Conservation (phyloP, 2,797 vertebrate genomes). For the Pseudochromis fuscus region DNA sequence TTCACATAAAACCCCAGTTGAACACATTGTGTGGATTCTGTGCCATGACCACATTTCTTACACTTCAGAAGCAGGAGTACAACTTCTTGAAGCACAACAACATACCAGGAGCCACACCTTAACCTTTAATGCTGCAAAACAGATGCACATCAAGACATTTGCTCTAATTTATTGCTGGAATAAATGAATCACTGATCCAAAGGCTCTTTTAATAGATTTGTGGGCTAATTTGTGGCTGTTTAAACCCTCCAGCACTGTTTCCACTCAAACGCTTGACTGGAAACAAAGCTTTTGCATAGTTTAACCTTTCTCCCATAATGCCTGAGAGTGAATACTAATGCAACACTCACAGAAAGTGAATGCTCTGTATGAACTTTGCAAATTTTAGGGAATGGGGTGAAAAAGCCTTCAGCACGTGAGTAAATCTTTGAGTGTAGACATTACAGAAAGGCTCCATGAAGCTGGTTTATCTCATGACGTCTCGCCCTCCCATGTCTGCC, state of each 20-base stretch:
- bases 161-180: neutral
- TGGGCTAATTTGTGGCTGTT: conserved; percentile 3
- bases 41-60: conserved; percentile 16
- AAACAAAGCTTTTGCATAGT: conserved; percentile 22
- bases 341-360: neutral
- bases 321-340: conserved; percentile 24
- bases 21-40: neutral
- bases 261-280: conserved; percentile 19
- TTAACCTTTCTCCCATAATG: conserved; percentile 15
- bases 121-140: conserved; percentile 1
- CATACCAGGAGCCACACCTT: neutral
- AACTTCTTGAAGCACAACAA: conserved; percentile 17
- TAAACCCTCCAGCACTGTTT: conserved; percentile 15
- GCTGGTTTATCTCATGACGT: conserved; percentile 45
- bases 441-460: conserved; percentile 36
- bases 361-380: neutral
- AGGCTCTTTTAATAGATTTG: conserved; percentile 25
- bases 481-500: conserved; percentile 39
- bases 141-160: neutral
- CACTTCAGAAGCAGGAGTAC: conserved; percentile 27
- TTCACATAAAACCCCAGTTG: conserved; percentile 17
- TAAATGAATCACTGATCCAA: conserved; percentile 6
- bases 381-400: neutral
- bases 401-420: conserved; percentile 24
- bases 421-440: conserved; percentile 13